Base-by-base conservation (phyloP, 1,140 invertebrate genomes). In the Nephotettix cincticeps region DNA sequence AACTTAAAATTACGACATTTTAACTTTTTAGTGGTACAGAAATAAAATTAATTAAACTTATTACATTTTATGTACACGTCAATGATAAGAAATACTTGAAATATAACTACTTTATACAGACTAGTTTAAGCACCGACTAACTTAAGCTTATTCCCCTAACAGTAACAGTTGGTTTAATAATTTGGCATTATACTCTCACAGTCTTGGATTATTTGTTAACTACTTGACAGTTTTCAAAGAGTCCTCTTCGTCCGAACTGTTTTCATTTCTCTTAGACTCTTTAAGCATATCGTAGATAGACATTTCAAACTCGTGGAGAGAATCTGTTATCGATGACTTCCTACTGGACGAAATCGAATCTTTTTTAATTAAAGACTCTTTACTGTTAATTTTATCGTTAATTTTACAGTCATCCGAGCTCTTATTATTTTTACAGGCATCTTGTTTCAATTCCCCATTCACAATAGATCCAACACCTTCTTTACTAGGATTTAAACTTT, bases 291-390 rank as follows among this genome's bases (percentile, higher is more conserved):
- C 64, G 21, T 67, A 67, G 25, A 67, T 67, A 3, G 64, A 67
- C 64, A 67, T 67, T 67, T 67, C 64, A 45, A 67, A 67, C 40
- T 67, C 64, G 32, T 67, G 64, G n/a, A 67, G 27, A 6, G 64
- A 67, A 67, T 67, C 64, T 1, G 64, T 67, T 43, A 67, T 45
- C 32, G 64, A 67, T 9, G 64, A 67, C 23, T 40, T 43, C 17
- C 64, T 43, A 43, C 64, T 67, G 1, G 64, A 67, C 11, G 32
- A n/a, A 9, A 27, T 19, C 2, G 64, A 67, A 17, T 43, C 40
- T 67, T 67, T 40, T 19, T 67, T 13, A 1, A n/a, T 51, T 4
- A 19, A 3, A 51, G 17, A 11, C 19, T 51, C 47, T n/a, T 51
- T 51, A 51, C 17, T 23, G n/a, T 23, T 19, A 4, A 4, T 6